Conservation (phyloP, 2,888 invertebrate species). For the Amiota minor region DNA sequence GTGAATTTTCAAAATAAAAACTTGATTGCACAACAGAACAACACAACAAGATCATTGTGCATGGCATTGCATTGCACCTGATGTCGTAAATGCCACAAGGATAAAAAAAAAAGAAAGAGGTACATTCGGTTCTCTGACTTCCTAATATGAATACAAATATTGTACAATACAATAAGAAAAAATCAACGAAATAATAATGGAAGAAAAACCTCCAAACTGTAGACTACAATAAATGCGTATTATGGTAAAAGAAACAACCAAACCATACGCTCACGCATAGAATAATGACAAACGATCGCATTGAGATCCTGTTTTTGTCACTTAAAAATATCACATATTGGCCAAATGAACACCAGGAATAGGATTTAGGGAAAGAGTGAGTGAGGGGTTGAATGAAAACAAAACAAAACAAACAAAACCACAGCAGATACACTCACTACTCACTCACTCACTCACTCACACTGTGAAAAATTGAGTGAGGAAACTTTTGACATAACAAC, state of each 20-base stretch:
- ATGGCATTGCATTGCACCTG: not conserved
- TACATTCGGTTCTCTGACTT: no score
- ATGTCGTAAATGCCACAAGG: slow-evolving; percentile 3
- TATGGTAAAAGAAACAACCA: no score
- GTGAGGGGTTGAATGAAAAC: slow-evolving; percentile 6
- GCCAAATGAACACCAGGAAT: slow-evolving; percentile 44
- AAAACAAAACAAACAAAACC: slow-evolving; percentile 16
- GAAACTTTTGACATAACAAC: not conserved
- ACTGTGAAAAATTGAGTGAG: not conserved
- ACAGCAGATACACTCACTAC: no score
- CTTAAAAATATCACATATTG: slow-evolving; percentile 63
- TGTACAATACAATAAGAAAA: not conserved
- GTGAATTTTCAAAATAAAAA: not conserved
- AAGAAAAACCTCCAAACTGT: no score
- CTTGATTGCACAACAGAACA: not conserved
- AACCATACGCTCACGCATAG: not conserved
- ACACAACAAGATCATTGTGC: not conserved
- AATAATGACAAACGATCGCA: slow-evolving; percentile 36
- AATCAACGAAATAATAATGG: not conserved
- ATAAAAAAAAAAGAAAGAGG: not conserved
- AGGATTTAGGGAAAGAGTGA: not conserved
- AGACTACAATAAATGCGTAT: no score
- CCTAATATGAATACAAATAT: no score
- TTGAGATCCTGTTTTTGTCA: slow-evolving; percentile 50
- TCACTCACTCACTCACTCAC: no score